phyloP scores from a whole-genome alignment of 2,797 vertebrate species.

The Poeciliopsis presidionis region DNA sequence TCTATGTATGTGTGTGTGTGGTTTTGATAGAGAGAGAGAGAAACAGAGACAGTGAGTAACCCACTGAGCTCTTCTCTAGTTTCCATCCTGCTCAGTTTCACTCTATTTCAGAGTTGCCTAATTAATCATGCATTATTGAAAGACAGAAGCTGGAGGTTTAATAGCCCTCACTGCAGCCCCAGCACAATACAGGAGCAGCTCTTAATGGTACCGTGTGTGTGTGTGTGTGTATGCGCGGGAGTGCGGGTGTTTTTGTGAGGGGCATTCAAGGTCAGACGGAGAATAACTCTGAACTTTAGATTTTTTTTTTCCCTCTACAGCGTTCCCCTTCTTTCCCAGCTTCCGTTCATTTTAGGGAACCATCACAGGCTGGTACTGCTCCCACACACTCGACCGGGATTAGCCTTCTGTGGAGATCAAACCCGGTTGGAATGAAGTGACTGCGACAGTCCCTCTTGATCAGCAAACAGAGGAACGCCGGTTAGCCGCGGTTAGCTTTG shows the following conservation, averaged over 20 bases:
- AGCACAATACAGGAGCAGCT: conserved; percentile 56
- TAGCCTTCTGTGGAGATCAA: conserved; percentile 6
- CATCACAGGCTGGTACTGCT: neutral
- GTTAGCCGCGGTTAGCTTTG: conserved; percentile 36
- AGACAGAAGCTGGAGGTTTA: conserved; percentile 73
- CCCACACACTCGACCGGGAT: conserved; percentile 5
- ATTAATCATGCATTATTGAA: conserved; percentile 87
- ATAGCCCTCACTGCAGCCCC: conserved; percentile 72
- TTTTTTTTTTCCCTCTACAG: conserved; percentile 18
- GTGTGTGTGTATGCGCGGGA: conserved; percentile 18
- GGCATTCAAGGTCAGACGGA: conserved; percentile 63
- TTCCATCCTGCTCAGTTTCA: conserved; percentile 80
- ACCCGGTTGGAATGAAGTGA: conserved; percentile 4
- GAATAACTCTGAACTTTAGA: conserved; percentile 42
- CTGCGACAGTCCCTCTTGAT: conserved; percentile 24
- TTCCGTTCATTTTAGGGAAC: conserved; percentile 17
- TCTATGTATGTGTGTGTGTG: conserved; percentile 8
- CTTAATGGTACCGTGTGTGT: conserved; percentile 45
- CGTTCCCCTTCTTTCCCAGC: conserved; percentile 1
- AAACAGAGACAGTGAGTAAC: conserved; percentile 13
- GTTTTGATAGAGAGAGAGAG: neutral
- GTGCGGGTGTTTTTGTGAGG: conserved; percentile 35
- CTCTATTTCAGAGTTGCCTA: conserved; percentile 78
- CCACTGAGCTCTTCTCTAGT: conserved; percentile 67
- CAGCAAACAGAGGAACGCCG: conserved; percentile 35